phyloP scores from a whole-genome alignment of 2,888 invertebrate species.

The Cybosia mesomella region DNA sequence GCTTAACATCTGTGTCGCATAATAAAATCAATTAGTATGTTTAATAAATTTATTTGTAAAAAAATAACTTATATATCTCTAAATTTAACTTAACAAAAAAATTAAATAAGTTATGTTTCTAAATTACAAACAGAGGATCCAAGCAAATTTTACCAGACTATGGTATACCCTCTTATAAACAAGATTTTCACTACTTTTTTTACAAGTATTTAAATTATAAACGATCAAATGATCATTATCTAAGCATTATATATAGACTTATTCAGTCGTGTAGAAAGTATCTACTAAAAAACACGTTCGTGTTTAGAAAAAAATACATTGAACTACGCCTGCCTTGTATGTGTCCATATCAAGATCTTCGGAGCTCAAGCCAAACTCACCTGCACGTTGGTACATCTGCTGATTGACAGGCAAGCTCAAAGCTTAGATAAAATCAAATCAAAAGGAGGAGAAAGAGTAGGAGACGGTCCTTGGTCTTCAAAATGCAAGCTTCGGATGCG shows the following conservation, averaged over 20 bases:
- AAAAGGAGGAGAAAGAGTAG: no score
- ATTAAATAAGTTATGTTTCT: neutral
- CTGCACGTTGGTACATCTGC: no score
- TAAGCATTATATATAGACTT: neutral
- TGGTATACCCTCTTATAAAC: neutral
- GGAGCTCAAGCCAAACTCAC: no score
- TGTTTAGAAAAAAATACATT: constrained; percentile 32
- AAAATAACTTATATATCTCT: no score
- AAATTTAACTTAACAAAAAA: neutral
- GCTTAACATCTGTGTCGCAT: neutral
- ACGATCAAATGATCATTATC: neutral
- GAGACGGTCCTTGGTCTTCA: no score
- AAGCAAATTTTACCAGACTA: neutral
- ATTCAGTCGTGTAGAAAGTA: constrained; percentile 3
- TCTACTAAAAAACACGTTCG: constrained; percentile 31
- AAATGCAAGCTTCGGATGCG: no score
- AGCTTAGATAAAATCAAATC: no score
- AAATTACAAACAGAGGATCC: neutral
- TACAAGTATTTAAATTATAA: neutral
- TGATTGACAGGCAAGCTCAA: no score
- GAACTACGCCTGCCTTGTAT: no score
- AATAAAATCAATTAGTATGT: neutral
- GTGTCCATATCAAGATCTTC: no score
- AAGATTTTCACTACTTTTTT: neutral
- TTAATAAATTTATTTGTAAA: constrained; percentile 6